Conservation (phyloP, 2,888 invertebrate species). For the Leucophenga montana region DNA sequence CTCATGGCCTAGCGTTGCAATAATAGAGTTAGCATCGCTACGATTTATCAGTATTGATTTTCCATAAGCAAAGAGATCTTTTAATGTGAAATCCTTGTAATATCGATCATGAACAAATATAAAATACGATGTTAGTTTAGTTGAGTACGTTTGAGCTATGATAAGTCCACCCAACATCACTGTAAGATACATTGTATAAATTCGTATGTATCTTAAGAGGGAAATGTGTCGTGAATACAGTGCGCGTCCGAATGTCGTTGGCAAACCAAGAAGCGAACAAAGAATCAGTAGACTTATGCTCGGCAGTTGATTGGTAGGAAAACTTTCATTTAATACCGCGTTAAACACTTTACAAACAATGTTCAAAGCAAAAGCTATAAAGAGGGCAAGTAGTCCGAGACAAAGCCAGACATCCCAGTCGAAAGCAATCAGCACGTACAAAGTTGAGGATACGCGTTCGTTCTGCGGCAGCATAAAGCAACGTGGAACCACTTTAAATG, state of each 20-base stretch:
- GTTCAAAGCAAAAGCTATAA: neutral
- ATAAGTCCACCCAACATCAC: constrained; percentile 36
- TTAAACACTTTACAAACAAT: constrained; percentile 9
- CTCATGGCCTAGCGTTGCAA: constrained; percentile 46
- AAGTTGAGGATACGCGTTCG: constrained; percentile 39
- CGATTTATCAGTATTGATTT: constrained; percentile 42
- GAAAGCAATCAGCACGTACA: constrained; percentile 48
- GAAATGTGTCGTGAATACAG: constrained; percentile 7
- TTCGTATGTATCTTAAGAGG: neutral
- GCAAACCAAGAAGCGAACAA: constrained; percentile 45
- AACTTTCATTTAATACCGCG: constrained; percentile 20
- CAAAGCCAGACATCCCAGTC: constrained; percentile 42
- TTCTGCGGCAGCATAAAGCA: constrained; percentile 53
- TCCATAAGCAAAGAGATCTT: constrained; percentile 38
- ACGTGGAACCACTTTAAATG: constrained; percentile 42
- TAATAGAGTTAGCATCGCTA: constrained; percentile 40
- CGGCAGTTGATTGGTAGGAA: neutral
- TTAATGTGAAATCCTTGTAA: constrained; percentile 23
- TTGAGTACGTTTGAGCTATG: constrained; percentile 43
- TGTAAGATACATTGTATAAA: neutral
- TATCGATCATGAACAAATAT: constrained; percentile 35
- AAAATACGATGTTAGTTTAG: constrained; percentile 46
- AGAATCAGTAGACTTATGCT: neutral
- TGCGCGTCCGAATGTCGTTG: constrained; percentile 29
- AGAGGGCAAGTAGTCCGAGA: constrained; percentile 13